phyloP scores from a whole-genome alignment of 2,797 vertebrate genomes.

The Epinephelus awoara region DNA sequence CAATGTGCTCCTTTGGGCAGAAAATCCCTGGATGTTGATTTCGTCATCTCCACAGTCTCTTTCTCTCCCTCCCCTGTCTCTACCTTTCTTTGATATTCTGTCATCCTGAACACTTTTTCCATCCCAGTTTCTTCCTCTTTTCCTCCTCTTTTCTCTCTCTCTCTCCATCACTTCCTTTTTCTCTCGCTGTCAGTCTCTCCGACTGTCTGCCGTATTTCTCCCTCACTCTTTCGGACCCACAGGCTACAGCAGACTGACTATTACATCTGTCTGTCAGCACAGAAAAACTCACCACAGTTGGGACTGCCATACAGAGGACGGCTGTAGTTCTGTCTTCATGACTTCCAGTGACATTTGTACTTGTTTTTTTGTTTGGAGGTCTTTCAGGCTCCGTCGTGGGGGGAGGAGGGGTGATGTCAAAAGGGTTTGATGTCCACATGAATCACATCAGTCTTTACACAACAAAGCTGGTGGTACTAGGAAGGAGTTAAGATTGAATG shows the following conservation, averaged over 20 bases:
- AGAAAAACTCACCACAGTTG: constrained; percentile 43
- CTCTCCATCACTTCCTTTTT: constrained; percentile 54
- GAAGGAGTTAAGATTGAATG: constrained; percentile 40
- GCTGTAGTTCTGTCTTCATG: constrained; percentile 47
- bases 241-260: constrained; percentile 54
- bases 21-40: constrained; percentile 42
- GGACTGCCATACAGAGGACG: constrained; percentile 45
- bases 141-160: constrained; percentile 31
- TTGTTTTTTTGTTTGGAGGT: constrained; percentile 51
- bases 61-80: constrained; percentile 7
- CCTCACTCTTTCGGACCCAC: constrained; percentile 45
- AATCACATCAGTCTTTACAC: constrained; percentile 60
- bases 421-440: constrained; percentile 56
- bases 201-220: constrained; percentile 20
- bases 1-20: constrained; percentile 9
- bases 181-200: constrained; percentile 52
- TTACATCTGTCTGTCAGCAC: constrained; percentile 66
- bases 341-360: constrained; percentile 67
- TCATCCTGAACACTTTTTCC: constrained; percentile 42
- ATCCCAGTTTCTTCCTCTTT: constrained; percentile 19
- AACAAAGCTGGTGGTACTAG: constrained; percentile 25
- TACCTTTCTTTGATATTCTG: constrained; percentile 40
- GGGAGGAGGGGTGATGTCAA: constrained; percentile 43
- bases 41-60: constrained; percentile 12
- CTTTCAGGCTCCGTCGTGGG: constrained; percentile 41